A percentile compares a stretch with the other conserved stretches of the same genome.
Evolutionary conservation across 2,888 invertebrate genomes (phyloP).

Genomic region (Drosophila meridiana): DNA sequence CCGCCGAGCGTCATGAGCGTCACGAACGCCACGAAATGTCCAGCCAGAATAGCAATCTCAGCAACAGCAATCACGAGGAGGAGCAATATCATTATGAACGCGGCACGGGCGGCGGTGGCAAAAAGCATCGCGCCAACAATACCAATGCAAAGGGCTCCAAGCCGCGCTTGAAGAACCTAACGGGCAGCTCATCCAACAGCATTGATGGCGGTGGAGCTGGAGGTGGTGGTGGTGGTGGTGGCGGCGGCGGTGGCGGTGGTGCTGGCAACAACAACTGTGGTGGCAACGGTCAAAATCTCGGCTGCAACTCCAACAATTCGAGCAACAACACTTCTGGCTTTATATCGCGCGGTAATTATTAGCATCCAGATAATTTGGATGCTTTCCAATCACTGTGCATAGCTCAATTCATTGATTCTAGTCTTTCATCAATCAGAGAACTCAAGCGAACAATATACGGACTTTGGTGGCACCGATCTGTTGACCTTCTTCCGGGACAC

Average conservation of each 20-base stretch:
- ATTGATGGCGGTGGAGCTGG: constrained; percentile 84
- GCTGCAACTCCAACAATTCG: constrained; percentile 48
- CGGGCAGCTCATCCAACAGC: constrained; percentile 83
- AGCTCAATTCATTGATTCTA: constrained; percentile 73
- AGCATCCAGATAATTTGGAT: constrained; percentile 19
- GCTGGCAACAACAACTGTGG: constrained; percentile 25
- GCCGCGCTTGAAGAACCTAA: constrained; percentile 85
- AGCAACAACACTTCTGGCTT: constrained; percentile 86
- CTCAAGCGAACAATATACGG: constrained; percentile 90
- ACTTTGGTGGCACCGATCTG: constrained; percentile 91
- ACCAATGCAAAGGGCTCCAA: constrained; percentile 84
- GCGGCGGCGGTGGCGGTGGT: background rate
- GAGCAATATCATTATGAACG: constrained; percentile 81
- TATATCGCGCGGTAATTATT: constrained; percentile 86
- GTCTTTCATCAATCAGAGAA: constrained; percentile 87
- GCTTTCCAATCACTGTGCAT: constrained; percentile 32
- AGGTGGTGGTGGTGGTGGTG: constrained; percentile 65
- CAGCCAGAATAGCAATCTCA: constrained; percentile 77
- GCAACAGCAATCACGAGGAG: constrained; percentile 82
- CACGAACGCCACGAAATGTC: constrained; percentile 76
- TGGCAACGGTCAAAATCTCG: constrained; percentile 36
- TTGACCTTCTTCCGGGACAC: constrained; percentile 95
- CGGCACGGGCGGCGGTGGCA: constrained; percentile 67
- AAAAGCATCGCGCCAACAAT: constrained; percentile 84
- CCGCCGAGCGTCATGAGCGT: constrained; percentile 68